Conservation (phyloP, 2,888 invertebrate genomes). For the Slavum lentiscoides region DNA sequence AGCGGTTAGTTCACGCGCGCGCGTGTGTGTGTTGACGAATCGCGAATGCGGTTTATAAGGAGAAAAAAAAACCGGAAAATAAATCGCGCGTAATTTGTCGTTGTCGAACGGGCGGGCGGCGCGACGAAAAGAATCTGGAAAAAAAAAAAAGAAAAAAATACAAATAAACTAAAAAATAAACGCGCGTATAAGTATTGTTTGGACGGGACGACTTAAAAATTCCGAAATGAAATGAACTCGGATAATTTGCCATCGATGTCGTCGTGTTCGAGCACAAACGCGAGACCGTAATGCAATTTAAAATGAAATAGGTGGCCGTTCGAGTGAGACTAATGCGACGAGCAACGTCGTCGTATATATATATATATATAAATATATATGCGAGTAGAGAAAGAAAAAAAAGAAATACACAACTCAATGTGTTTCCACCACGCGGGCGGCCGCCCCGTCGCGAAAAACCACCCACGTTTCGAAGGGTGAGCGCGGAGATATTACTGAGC, state of each 20-base stretch:
- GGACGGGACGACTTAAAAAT: slow-evolving; percentile 4
- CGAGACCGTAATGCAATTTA: slow-evolving; percentile 47
- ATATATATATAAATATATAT: neutral
- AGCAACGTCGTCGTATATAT: slow-evolving; percentile 9
- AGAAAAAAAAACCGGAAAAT: too few species aligned
- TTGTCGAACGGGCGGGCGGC: too few species aligned
- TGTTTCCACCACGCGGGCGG: slow-evolving; percentile 21
- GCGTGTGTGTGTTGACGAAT: too few species aligned
- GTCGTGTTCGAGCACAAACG: slow-evolving; percentile 37
- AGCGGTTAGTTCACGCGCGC: too few species aligned
- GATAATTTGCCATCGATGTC: slow-evolving; percentile 35
- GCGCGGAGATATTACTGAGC: neutral
- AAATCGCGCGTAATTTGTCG: too few species aligned
- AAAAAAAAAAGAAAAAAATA: too few species aligned
- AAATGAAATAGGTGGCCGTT: slow-evolving; percentile 47
- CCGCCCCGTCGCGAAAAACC: neutral
- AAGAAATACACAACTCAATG: slow-evolving; percentile 29
- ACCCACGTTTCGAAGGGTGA: neutral
- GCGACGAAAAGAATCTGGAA: too few species aligned
- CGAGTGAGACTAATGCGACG: slow-evolving; percentile 47
- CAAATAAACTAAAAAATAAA: too few species aligned
- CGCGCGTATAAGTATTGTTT: neutral
- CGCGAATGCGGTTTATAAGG: too few species aligned
- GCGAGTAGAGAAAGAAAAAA: neutral
- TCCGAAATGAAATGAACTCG: slow-evolving; percentile 43